A percentile compares a stretch with the other conserved stretches of the same genome.
These are phyloP conservation scores for Falco naumanni DNA, from an alignment of 2,797 vertebrate species.

Conservation along the genomic window DNA sequence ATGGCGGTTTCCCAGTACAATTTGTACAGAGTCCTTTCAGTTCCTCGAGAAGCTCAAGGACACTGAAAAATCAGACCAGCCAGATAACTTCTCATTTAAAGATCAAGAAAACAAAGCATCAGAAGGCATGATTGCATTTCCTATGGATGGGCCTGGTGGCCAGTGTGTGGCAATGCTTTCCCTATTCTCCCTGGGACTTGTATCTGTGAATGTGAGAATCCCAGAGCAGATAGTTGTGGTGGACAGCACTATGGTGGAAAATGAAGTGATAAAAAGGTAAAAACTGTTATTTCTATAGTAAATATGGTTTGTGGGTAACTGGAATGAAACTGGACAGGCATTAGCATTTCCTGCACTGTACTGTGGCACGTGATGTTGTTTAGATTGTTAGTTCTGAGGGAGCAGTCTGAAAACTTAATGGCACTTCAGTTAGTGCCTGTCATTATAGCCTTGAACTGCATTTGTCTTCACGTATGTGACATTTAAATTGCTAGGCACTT, in stretches of 20 bases:
- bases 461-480: not conserved
- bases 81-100: conserved; percentile 77
- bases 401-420: not conserved
- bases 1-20: conserved; percentile 87
- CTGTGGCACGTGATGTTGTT: not conserved
- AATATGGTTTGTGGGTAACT: not conserved
- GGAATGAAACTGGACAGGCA: not conserved
- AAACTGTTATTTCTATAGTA: not conserved
- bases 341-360: not conserved
- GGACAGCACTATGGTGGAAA: conserved; percentile 92
- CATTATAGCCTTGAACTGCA: not conserved
- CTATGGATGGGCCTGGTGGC: conserved; percentile 87
- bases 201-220: conserved; percentile 85
- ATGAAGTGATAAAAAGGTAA: conserved; percentile 90
- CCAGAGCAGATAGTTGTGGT: conserved; percentile 95
- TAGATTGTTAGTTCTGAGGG: not conserved
- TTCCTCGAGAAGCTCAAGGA: conserved; percentile 81
- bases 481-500: conserved; percentile 2
- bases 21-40: conserved; percentile 86
- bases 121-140: conserved; percentile 80
- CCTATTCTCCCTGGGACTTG: conserved; percentile 87
- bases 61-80: conserved; percentile 70
- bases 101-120: conserved; percentile 62
- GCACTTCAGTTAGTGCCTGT: not conserved
- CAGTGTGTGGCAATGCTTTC: conserved; percentile 82